Percentiles rank a stretch among this genome's conserved stretches.
Evolutionary conservation across 2,113 vertebrate species (phyloP).

Genomic region (Nothobranchius furzeri): DNA sequence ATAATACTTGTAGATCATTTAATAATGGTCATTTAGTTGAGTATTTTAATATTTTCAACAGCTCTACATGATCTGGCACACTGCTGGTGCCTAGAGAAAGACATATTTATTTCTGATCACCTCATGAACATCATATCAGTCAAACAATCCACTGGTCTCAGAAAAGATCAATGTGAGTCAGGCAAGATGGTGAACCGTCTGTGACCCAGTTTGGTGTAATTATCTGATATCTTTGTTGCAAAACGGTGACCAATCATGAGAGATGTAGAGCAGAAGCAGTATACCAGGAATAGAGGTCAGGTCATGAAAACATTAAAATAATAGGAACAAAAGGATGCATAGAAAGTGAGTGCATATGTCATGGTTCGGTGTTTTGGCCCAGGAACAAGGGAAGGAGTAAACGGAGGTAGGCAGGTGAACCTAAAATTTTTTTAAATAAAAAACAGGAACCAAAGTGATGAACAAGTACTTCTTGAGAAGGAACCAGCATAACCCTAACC

Average conservation of each 20-base stretch:
- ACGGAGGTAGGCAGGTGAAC: too few species aligned
- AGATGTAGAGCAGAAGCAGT: conserved; percentile 35
- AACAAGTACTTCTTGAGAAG: too few species aligned
- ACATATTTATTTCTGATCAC: not conserved
- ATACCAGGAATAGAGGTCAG: conserved; percentile 6
- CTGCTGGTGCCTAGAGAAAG: not conserved
- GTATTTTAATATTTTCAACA: too few species aligned
- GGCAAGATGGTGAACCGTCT: conserved; percentile 32
- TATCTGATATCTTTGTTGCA: conserved; percentile 46
- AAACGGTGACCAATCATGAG: conserved; percentile 25
- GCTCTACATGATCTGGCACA: not conserved
- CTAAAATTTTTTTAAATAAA: too few species aligned
- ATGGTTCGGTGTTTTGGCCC: too few species aligned
- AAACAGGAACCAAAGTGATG: too few species aligned
- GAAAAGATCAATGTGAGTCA: conserved; percentile 34
- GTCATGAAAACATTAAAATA: not conserved
- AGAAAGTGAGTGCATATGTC: not conserved
- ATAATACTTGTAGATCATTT: too few species aligned
- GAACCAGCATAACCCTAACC: too few species aligned
- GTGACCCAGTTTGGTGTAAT: conserved; percentile 51
- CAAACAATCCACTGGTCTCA: conserved; percentile 1
- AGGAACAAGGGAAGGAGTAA: too few species aligned
- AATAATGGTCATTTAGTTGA: too few species aligned
- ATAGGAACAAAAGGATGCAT: not conserved
- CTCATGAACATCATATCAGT: not conserved